Evolutionary conservation across 2,113 vertebrate species (phyloP), one percentile per base, ranked within the genome.

Genomic region (Hemibates koningsi): DNA sequence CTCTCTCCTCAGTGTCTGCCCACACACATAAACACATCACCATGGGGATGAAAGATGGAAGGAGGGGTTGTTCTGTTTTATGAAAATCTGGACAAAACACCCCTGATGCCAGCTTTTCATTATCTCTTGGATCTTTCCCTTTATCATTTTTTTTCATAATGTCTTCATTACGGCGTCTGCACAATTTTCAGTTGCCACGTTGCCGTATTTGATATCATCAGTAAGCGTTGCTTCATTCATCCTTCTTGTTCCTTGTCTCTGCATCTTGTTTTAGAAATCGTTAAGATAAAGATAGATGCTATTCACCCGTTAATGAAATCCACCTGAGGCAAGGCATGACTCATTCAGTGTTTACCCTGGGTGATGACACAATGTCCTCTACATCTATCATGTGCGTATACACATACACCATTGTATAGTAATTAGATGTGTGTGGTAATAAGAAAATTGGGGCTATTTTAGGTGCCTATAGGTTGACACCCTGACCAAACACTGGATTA

Each of bases 241-340:
- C 56, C 68, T 29, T 63, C 66, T 11, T 27, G 3, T 66, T 14
- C 13, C 4, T 2, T 41, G 36, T 24, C 68, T 68, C 57, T 59
- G 45, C 56, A 81, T 88, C 82, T 82, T 19, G 5, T 11, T 76
- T 54, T 84, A 76, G 54, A 84, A 81, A 86, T 91, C 45, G 29
- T n/a, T 48, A 53, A 81, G 88, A 90, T 89, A 89, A 90, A 86
- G 71, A 91, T 82, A 90, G 83, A 80, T 3, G 5, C 57, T 56
- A 79, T 79, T 87, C 24, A 14, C 34, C 80, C 10, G 9, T 90
- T 92, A 93, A 92, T 93, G 85, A 93, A 92, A 92, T 91, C 82
- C 85, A 88, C 79, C 88, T 48, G 56, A 92, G 88, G 91, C 88
- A 86, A 82, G 84, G 29, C 4, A 41, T 94, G 94, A 94, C 85